Evolutionary conservation across 2,797 vertebrate genomes (phyloP), one percentile per base, ranked within the genome.

Genomic region (Coregonus sp.): DNA sequence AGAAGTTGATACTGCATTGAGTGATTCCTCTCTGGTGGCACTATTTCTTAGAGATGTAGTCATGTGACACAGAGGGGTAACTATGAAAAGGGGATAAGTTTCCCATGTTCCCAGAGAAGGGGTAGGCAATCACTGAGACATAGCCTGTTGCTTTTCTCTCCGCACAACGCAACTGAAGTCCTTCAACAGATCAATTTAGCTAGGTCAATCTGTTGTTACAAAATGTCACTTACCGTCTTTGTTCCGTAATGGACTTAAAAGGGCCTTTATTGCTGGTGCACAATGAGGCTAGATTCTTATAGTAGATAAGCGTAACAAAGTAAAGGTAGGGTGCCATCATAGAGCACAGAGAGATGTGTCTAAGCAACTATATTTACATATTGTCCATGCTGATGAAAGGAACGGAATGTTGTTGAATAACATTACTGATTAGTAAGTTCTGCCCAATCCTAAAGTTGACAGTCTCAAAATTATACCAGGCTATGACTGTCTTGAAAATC

Each of bases 201-300:
- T 93, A 90, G 92, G 92, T 94, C 92, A 94, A 78, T 92, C 91
- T 94, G 94, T 93, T 94, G 94, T 93, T 85, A 87, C 86, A 86
- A 84, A 86, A 87, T 93, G 93, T 93, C 93, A 93, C 94, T 93
- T 90, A 84, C 86, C 87, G 92, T 95, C 95, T 96, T 97, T 96
- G 94, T 96, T 91, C 89, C 77, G 81, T 94, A 94, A 95, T 94
- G 94, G 94, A 96, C 93, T 95, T 94, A 92, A 91, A 94, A 93
- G 92, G 80, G 84, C 35, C 84, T 87, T 92, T 88, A 94, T 94
- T 92, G 87, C 91, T 86, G 80, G 4, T 35, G 79, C 88, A 92
- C 91, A 94, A 94, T 93, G 85, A 81, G 86, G 78, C 84, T 87
- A 87, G 88, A 84, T 94, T 94, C 90, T 90, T 85, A 83, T 87